Conservation (phyloP, 2,113 vertebrate genomes). For the Sorex araneus region DNA sequence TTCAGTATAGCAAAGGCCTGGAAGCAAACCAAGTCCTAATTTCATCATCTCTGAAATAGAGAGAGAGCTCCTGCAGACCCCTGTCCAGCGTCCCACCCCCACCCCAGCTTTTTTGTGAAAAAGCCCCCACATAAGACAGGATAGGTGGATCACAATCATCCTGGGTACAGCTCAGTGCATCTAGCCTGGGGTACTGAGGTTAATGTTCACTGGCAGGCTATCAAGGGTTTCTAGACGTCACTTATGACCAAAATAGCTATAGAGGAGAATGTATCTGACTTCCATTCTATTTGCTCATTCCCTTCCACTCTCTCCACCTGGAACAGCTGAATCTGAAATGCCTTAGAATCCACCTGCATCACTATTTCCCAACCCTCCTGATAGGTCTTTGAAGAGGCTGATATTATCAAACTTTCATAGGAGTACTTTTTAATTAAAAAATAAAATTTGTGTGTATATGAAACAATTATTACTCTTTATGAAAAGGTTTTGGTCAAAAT, state of each 20-base stretch:
- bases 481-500: conserved; percentile 66
- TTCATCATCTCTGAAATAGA: neutral
- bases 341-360: conserved; percentile 81
- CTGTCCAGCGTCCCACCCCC: neutral
- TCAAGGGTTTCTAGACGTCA: neutral
- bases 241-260: conserved; percentile 64
- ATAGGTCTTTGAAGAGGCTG: conserved; percentile 82
- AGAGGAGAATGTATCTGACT: conserved; percentile 54
- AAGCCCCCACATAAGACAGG: conserved; percentile 91
- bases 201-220: conserved; percentile 92
- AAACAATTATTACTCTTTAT: conserved; percentile 54
- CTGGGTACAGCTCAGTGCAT: conserved; percentile 96
- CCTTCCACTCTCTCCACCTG: neutral
- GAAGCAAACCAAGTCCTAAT: conserved; percentile 2
- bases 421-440: neutral
- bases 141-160: conserved; percentile 90
- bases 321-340: conserved; percentile 73
- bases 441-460: neutral
- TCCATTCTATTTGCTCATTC: neutral
- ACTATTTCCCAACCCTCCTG: conserved; percentile 79
- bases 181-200: conserved; percentile 94
- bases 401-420: conserved; percentile 85
- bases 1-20: neutral
- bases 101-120: fast-evolving
- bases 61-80: neutral